Evolutionary conservation across 2,888 invertebrate species (phyloP), one percentile per base, ranked within the genome.

Genomic region (Ligdia adustata): DNA sequence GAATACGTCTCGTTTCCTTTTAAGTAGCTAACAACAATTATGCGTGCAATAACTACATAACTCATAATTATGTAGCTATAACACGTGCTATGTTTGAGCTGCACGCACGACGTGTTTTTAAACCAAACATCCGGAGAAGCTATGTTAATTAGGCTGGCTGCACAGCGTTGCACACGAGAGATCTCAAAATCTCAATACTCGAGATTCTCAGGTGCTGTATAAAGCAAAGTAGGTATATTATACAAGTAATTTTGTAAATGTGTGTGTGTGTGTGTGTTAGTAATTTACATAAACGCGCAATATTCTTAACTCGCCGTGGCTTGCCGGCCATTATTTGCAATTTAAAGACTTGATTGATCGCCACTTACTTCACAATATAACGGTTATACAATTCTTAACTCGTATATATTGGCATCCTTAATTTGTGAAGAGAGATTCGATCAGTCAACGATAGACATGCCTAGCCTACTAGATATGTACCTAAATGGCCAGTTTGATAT

Each of bases 311-410:
- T 50, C 22, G 5, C 4, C 7, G 20, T 41, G 52, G 50, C 35
- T 41, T 52, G 39, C 27, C 43, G 54, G 57, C 51, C 55, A 61
- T 59, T 64, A 54, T 46, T 49, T 66, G 59, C 60, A 60, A 66
- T 64, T 67, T 61, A 60, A 61, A 49, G 55, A 61, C 54, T 59
- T 66, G 62, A 74, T 69, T 57, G 62, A 69, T 71, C 54, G 50
- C 20, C 35, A 50, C 20, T 31, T 35, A 26, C 24, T 40, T 40
- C 15, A 39, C 16, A 28, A 33, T 27, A 22, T 9, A n/a, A n/a
- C n/a, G n/a, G n/a, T n/a, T n/a, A n/a, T n/a, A n/a, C n/a, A n/a
- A n/a, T n/a, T n/a, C n/a, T n/a, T n/a, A n/a, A n/a, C n/a, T n/a
- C n/a, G n/a, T n/a, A n/a, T n/a, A n/a, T n/a, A 6, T 18, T 15